Conservation (phyloP, 1,140 invertebrate species). For the Chironomus tepperi region DNA sequence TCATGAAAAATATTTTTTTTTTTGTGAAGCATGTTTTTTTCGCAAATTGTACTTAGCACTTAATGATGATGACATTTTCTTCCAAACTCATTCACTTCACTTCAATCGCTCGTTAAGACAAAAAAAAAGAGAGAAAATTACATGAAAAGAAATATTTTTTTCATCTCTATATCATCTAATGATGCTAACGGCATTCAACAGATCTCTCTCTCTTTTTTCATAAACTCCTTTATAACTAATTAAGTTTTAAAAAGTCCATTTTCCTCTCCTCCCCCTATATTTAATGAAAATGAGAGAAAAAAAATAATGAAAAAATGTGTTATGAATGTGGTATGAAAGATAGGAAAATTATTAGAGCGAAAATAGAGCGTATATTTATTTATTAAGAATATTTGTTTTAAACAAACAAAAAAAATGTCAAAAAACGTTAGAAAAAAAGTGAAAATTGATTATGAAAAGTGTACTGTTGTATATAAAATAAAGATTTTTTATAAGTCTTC, state of each 20-base stretch:
- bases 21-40: slow-evolving; percentile 16
- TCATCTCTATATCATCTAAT: background rate
- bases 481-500: slow-evolving; percentile 11
- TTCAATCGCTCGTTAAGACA: background rate
- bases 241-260: slow-evolving; percentile 3
- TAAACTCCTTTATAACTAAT: slow-evolving; percentile 7
- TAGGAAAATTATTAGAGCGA: slow-evolving; percentile 10
- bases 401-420: background rate
- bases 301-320: background rate
- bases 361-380: background rate
- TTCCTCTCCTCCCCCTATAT: background rate
- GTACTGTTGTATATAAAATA: background rate
- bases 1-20: too few relatives aligned
- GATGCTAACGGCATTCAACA: background rate
- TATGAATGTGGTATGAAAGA: slow-evolving; percentile 7
- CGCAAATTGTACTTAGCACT: slow-evolving; percentile 21
- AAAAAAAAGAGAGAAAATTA: background rate
- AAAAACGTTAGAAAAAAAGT: background rate
- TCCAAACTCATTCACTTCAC: slow-evolving; percentile 7
- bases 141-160: background rate
- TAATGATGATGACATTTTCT: slow-evolving; percentile 14
- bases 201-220: background rate
- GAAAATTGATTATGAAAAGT: background rate
- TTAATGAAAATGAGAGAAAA: too few relatives aligned
- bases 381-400: slow-evolving; percentile 3